These are phyloP conservation scores for Cheilosia variabilis DNA, from an alignment of 2,888 invertebrate species.

Conservation along the genomic window DNA sequence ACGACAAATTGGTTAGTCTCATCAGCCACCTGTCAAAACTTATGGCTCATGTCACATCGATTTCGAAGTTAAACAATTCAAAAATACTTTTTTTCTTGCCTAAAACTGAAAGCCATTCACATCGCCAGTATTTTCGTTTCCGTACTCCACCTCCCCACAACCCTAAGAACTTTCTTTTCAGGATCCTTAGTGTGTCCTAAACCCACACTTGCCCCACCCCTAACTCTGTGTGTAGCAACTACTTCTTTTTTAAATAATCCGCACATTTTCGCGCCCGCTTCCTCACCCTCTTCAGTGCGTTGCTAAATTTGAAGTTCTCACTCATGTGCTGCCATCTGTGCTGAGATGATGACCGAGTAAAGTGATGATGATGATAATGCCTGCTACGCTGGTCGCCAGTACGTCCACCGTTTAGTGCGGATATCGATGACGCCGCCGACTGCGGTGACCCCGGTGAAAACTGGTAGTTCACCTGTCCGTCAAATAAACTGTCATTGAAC, in stretches of 20 bases:
- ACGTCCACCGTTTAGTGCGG: conserved; percentile 61
- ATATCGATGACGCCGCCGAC: conserved; percentile 78
- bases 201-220: background rate
- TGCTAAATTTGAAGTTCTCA: conserved; percentile 82
- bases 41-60: too few relatives aligned
- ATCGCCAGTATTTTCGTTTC: too few relatives aligned
- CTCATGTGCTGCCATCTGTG: conserved; percentile 79
- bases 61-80: too few relatives aligned
- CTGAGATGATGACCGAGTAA: conserved; percentile 71
- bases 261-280: conserved; percentile 84
- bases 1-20: too few relatives aligned
- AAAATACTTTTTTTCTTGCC: too few relatives aligned
- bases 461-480: conserved; percentile 77
- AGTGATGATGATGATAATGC: conserved; percentile 77
- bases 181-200: conserved; percentile 13
- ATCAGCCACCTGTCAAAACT: too few relatives aligned
- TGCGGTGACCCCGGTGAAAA: conserved; percentile 78
- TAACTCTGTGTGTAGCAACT: conserved; percentile 21
- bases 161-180: conserved; percentile 14
- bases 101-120: too few relatives aligned
- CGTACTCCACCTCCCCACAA: background rate
- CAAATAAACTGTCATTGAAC: conserved; percentile 57
- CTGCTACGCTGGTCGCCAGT: conserved; percentile 44
- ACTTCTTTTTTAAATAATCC: conserved; percentile 83
- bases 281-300: conserved; percentile 82